Conservation (phyloP, 2,888 invertebrate genomes). For the Agrochola lota region DNA sequence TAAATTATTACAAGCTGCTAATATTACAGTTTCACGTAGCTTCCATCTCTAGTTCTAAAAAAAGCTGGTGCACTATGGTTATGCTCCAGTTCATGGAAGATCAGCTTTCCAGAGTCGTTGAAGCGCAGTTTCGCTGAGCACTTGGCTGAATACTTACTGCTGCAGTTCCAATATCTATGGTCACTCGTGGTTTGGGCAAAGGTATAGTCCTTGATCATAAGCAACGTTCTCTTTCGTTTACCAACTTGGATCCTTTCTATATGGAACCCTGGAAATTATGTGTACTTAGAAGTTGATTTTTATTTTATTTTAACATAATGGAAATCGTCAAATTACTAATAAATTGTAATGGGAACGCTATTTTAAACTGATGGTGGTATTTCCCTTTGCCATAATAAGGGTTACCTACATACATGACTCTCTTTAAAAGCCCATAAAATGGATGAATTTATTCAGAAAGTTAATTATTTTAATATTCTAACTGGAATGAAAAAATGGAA, state of each 20-base stretch:
- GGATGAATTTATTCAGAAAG: neutral
- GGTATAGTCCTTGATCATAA: constrained; percentile 68
- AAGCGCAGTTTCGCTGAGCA: constrained; percentile 78
- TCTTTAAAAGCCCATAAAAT: neutral
- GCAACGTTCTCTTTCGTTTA: constrained; percentile 55
- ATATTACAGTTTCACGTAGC: constrained; percentile 47
- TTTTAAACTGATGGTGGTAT: neutral
- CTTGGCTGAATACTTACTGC: constrained; percentile 71
- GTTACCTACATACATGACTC: neutral
- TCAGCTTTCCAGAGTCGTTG: constrained; percentile 70
- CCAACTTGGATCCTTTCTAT: constrained; percentile 58
- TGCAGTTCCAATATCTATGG: constrained; percentile 80
- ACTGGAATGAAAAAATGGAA: neutral
- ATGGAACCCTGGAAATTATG: constrained; percentile 49
- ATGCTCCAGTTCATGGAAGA: constrained; percentile 70
- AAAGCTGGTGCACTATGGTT: constrained; percentile 75
- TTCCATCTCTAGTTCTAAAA: constrained; percentile 61
- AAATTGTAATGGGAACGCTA: neutral
- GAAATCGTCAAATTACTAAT: neutral
- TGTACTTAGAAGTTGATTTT: neutral
- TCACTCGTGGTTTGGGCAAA: constrained; percentile 77
- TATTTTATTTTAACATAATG: neutral
- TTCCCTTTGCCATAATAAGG: neutral
- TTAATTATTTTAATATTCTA: neutral
- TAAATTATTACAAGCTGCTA: too few relatives aligned